These are phyloP conservation scores for Phragmatobia fuliginosa DNA, from an alignment of 2,888 invertebrate genomes.

Conservation along the genomic window DNA sequence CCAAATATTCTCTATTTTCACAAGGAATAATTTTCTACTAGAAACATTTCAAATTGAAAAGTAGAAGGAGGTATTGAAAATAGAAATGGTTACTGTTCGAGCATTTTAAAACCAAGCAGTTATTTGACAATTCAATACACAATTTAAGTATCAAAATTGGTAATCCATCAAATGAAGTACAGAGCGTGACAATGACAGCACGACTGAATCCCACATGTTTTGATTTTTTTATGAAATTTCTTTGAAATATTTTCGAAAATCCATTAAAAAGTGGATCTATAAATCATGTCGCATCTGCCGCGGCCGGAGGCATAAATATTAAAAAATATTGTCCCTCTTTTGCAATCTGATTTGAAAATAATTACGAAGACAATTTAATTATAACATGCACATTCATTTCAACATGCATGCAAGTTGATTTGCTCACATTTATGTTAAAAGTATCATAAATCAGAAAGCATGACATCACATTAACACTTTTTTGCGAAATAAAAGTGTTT, in stretches of 20 bases:
- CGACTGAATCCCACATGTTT: slow-evolving; percentile 77
- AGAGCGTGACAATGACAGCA: slow-evolving; percentile 62
- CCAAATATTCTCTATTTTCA: not conserved
- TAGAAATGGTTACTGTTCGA: not conserved
- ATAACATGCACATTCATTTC: slow-evolving; percentile 17
- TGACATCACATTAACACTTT: slow-evolving; percentile 19
- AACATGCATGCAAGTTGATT: not conserved
- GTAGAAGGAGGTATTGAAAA: no score
- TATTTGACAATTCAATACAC: not conserved
- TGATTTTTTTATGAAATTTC: slow-evolving; percentile 73
- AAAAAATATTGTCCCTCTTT: slow-evolving; percentile 56
- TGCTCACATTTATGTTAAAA: slow-evolving; percentile 10
- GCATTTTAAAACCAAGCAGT: not conserved
- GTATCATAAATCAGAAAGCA: slow-evolving; percentile 19
- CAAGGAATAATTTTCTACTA: not conserved
- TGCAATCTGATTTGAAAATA: slow-evolving; percentile 55
- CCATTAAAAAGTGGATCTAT: slow-evolving; percentile 80
- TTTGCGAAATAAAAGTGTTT: not conserved
- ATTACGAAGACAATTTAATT: slow-evolving; percentile 26
- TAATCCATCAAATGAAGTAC: slow-evolving; percentile 18
- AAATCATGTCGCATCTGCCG: slow-evolving; percentile 82
- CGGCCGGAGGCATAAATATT: slow-evolving; percentile 63
- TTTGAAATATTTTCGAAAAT: slow-evolving; percentile 77
- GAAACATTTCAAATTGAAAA: not conserved
- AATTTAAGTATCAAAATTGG: slow-evolving; percentile 54